Conservation (phyloP, 2,113 vertebrate species). For the Myiagra hebetior region DNA sequence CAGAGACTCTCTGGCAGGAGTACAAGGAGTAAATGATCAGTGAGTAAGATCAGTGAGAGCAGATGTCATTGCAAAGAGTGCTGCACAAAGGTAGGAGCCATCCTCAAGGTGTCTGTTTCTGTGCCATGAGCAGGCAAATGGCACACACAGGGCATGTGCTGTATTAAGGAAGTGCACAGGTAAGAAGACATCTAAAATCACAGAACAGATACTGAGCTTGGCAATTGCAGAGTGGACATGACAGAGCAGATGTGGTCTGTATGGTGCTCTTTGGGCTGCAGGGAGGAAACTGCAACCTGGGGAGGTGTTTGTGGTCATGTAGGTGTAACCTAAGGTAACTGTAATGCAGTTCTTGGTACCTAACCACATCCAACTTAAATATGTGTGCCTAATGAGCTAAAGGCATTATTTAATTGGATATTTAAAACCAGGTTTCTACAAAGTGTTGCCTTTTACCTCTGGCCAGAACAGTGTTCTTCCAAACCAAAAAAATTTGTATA, state of each 20-base stretch:
- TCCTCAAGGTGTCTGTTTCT: neutral
- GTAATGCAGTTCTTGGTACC: neutral
- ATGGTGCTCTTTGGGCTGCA: neutral
- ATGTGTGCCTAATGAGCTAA: neutral
- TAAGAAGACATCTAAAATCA: neutral
- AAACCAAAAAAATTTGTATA: neutral
- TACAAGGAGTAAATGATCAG: neutral
- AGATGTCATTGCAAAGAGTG: neutral
- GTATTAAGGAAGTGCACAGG: neutral
- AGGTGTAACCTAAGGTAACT: neutral
- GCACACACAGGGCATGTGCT: neutral
- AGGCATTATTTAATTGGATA: neutral
- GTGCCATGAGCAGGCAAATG: neutral
- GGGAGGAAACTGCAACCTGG: neutral
- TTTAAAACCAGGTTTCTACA: neutral
- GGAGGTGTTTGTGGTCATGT: neutral
- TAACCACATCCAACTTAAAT: neutral
- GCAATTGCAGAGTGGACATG: neutral
- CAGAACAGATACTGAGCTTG: neutral
- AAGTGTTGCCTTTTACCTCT: neutral
- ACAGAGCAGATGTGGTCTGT: neutral
- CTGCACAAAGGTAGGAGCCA: neutral
- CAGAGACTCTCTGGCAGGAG: neutral
- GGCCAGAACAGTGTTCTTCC: neutral
- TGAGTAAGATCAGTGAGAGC: neutral